Evolutionary conservation across 2,797 vertebrate genomes (phyloP).

Genomic region (Bucorvus abyssinicus): DNA sequence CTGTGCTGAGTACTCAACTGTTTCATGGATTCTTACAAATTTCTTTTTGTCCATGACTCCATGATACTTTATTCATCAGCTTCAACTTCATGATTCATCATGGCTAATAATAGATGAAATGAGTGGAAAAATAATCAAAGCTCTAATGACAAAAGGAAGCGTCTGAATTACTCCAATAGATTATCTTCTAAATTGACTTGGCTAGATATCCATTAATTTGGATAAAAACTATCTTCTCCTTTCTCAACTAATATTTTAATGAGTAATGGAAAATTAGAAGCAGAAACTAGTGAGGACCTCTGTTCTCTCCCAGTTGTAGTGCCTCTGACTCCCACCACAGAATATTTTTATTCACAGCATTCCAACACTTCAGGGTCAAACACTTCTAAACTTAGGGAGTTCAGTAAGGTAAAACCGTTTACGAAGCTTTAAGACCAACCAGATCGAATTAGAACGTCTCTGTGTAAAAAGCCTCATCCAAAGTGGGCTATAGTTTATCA

Average conservation of each 20-base stretch:
- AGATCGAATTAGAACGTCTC: neutral
- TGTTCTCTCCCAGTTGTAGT: neutral
- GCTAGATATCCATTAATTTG: neutral
- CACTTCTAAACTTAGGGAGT: neutral
- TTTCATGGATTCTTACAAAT: neutral
- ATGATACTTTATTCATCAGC: neutral
- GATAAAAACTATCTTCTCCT: neutral
- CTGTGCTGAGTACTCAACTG: neutral
- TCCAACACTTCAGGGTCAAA: neutral
- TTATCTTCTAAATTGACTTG: slow-evolving; percentile 9
- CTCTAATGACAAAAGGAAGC: slow-evolving; percentile 21
- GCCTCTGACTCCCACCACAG: neutral
- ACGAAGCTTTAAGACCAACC: neutral
- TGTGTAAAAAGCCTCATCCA: neutral
- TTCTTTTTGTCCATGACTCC: neutral
- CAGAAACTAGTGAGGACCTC: neutral
- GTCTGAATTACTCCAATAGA: slow-evolving; percentile 8
- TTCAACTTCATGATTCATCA: neutral
- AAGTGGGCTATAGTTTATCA: neutral
- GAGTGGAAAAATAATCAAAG: slow-evolving; percentile 50
- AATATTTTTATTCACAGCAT: neutral
- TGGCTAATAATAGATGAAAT: neutral
- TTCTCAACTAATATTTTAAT: slow-evolving; percentile 18
- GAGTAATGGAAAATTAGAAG: neutral
- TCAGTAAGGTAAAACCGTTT: neutral